Evolutionary conservation across 2,888 invertebrate genomes (phyloP).

Genomic region (Caprella mutica): DNA sequence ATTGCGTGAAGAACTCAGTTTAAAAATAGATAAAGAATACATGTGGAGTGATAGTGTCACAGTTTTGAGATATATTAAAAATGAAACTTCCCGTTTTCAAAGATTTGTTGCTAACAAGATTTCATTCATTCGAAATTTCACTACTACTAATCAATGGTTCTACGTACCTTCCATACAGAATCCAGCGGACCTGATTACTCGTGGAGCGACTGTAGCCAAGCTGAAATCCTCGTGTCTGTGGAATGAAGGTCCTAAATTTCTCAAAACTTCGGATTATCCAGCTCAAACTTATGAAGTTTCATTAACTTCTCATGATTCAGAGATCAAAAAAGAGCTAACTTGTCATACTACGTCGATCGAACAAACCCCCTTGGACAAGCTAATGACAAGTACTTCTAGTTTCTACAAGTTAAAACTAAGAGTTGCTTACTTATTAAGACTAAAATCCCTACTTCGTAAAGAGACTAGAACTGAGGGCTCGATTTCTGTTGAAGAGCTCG

Average conservation of each 20-base stretch:
- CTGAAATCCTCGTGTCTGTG: not conserved
- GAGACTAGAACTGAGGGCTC: not conserved
- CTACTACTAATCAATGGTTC: not conserved
- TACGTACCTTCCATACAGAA: constrained; percentile 7
- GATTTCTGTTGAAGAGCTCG: not conserved
- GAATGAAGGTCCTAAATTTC: constrained; percentile 4
- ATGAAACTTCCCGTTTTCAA: constrained; percentile 9
- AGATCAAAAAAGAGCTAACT: too few relatives aligned
- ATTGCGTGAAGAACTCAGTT: not conserved
- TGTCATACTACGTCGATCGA: too few relatives aligned
- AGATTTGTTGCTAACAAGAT: constrained; percentile 12
- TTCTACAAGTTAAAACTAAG: not conserved
- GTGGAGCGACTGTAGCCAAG: not conserved
- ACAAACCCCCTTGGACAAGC: too few relatives aligned
- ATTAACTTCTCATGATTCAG: too few relatives aligned
- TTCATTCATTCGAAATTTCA: not conserved
- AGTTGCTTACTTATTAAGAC: not conserved
- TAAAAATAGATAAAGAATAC: too few relatives aligned
- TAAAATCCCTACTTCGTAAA: not conserved
- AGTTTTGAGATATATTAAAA: constrained; percentile 9
- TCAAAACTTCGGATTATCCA: not conserved
- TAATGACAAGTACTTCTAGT: too few relatives aligned
- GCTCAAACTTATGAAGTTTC: not conserved
- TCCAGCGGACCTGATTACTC: not conserved
- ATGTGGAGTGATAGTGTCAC: constrained; percentile 12